A percentile compares a stretch with the other conserved stretches of the same genome.
These are phyloP conservation scores for Pseudobourletiella spinata DNA, from an alignment of 1,140 invertebrate genomes.

Conservation along the genomic window DNA sequence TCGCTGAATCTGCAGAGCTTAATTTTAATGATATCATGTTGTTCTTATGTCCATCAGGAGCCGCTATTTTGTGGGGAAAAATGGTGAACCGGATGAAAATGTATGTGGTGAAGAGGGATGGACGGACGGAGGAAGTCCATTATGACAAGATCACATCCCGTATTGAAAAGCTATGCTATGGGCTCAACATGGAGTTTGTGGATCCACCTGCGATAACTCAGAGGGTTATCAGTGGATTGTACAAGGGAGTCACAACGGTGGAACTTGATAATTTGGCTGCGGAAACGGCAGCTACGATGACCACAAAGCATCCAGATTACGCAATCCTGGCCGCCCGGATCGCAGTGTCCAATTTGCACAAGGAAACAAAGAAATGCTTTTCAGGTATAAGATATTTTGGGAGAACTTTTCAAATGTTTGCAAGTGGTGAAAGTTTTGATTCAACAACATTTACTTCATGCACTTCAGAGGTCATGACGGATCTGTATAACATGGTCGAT, in stretches of 20 bases:
- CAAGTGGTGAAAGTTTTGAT: no score
- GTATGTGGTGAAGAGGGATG: conserved; percentile 54
- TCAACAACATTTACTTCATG: no score
- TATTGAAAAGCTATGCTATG: conserved; percentile 91
- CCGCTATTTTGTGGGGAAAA: not conserved
- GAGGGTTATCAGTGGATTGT: conserved; percentile 86
- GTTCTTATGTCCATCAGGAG: not conserved
- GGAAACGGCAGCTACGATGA: conserved; percentile 92
- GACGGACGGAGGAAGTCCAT: conserved; percentile 82
- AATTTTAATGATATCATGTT: no score
- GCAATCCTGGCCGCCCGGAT: conserved; percentile 89
- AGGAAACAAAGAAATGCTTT: conserved; percentile 86
- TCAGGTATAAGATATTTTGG: conserved; percentile 70
- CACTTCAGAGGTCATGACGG: conserved; percentile 83
- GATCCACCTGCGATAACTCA: conserved; percentile 79
- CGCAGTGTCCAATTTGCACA: conserved; percentile 94
- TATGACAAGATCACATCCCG: conserved; percentile 97
- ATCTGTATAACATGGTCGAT: conserved; percentile 70
- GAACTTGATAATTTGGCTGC: conserved; percentile 96
- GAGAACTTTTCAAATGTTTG: no score
- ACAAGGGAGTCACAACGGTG: conserved; percentile 90
- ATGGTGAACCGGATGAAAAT: conserved; percentile 36
- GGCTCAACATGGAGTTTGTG: conserved; percentile 89
- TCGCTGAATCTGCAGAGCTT: no score
- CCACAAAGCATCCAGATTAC: conserved; percentile 94